phyloP scores from a whole-genome alignment of 2,888 invertebrate genomes.

The Cremastobaeus sp. region DNA sequence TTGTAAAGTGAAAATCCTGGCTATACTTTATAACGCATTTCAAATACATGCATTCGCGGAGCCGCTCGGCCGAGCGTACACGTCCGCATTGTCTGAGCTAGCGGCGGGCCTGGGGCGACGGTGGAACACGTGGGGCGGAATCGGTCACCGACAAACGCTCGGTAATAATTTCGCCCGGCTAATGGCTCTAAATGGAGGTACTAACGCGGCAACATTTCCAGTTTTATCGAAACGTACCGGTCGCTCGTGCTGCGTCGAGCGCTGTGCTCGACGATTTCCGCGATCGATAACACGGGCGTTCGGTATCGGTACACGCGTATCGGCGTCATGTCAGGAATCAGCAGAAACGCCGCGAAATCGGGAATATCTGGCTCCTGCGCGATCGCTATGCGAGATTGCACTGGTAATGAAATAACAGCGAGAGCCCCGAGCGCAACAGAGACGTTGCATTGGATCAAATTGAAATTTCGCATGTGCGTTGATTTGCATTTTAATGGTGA shows the following conservation, averaged over 20 bases:
- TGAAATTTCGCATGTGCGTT: constrained; percentile 46
- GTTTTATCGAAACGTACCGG: constrained; percentile 51
- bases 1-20: constrained; percentile 57
- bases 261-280: constrained; percentile 21
- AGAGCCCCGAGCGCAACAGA: constrained; percentile 23
- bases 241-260: constrained; percentile 35
- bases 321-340: constrained; percentile 40
- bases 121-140: constrained; percentile 15
- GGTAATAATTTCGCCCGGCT: constrained; percentile 39
- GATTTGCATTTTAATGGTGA: constrained; percentile 46
- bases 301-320: constrained; percentile 16
- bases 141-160: constrained; percentile 30
- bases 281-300: constrained; percentile 49
- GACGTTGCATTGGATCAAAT: constrained; percentile 39
- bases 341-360: constrained; percentile 53
- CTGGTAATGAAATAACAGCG: constrained; percentile 30
- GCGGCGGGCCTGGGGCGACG: constrained; percentile 41
- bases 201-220: constrained; percentile 32
- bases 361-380: constrained; percentile 57
- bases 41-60: constrained; percentile 49
- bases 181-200: constrained; percentile 32
- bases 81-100: constrained; percentile 36
- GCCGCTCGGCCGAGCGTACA: constrained; percentile 29
- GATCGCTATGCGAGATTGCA: constrained; percentile 48
- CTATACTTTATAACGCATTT: constrained; percentile 49